phyloP scores from a whole-genome alignment of 2,888 invertebrate genomes.

The Heliconius hortense region DNA sequence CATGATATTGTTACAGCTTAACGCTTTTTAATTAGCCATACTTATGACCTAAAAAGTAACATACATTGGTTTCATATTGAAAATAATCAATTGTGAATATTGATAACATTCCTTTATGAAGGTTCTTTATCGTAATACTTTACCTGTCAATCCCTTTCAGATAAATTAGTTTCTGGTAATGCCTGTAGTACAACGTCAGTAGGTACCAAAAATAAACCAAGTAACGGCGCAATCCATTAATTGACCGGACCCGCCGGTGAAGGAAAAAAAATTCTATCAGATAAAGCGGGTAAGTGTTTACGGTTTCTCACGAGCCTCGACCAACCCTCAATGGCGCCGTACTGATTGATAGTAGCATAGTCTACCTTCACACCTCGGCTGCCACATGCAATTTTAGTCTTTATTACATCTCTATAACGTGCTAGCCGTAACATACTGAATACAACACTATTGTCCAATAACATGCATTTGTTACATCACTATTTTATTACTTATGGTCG shows the following conservation, averaged over 20 bases:
- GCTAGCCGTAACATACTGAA: conserved; percentile 41
- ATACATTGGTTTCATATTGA: neutral
- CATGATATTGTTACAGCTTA: conserved; percentile 1
- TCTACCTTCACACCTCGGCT: conserved; percentile 67
- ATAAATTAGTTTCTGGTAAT: conserved; percentile 73
- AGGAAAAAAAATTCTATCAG: conserved; percentile 74
- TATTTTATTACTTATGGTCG: conserved; percentile 47
- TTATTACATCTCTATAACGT: conserved; percentile 47
- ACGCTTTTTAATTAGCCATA: conserved; percentile 1
- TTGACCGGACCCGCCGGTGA: conserved; percentile 77
- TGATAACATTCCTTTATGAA: conserved; percentile 55
- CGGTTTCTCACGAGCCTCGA: conserved; percentile 79
- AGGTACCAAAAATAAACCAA: conserved; percentile 72
- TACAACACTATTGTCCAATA: conserved; percentile 49
- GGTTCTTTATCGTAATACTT: conserved; percentile 65
- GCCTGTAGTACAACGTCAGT: conserved; percentile 55
- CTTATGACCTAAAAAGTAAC: neutral
- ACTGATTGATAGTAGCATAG: conserved; percentile 78
- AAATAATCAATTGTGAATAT: conserved; percentile 33
- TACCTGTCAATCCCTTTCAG: conserved; percentile 71
- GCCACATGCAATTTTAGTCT: conserved; percentile 48
- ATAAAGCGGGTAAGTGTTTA: conserved; percentile 81
- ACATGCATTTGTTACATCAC: conserved; percentile 38
- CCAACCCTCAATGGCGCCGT: conserved; percentile 82
- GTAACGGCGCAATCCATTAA: conserved; percentile 80